Base-by-base conservation (phyloP, 2,888 invertebrate species). In the Dendrolimus pini region DNA sequence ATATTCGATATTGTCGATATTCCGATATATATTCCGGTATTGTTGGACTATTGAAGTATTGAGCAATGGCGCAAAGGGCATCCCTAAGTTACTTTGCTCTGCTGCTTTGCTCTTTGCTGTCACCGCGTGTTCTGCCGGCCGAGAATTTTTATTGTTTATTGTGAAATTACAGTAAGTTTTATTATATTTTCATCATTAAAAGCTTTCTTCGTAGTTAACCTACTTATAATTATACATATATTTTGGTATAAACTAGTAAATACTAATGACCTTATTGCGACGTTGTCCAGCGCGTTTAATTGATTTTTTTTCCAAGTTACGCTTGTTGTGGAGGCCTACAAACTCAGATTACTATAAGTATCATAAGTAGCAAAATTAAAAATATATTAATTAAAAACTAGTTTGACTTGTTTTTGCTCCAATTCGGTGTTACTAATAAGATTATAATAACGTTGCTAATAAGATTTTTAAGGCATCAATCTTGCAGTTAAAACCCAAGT, bases 81-180 rank as follows among this genome's bases (percentile, higher is more conserved):
- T 30, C 30, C 3, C 30, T 30, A 30, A 30, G 30, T 30, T 41
- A 58, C 56, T 59, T 60, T 62, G 58, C 52, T 53, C 61, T 62
- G 62, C 58, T 64, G n/a, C n/a, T n/a, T 66, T 67, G 61, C 61
- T 64, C 61, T 60, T 66, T 64, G 70, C 59, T 73, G 73, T 71
- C 69, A 73, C 80, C 80, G 79, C 83, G 84, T 84, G 84, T 77
- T 72, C 66, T 64, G 68, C 79, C 78, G 80, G 79, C 69, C 59
- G 60, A 47, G 66, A 64, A 70, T 67, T 65, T 72, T 73, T 65
- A 66, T 58, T 63, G 65, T 65, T 64, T 72, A 68, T 62, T 70
- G 62, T 63, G 60, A 56, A 54, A 58, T 68, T 65, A 64, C 61
- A 66, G 83, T 83, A 65, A 80, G 80, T 80, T 58, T 61, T 59